Evolutionary conservation across 2,888 invertebrate species (phyloP), one percentile per base, ranked within the genome.

Genomic region (Corbicula japonica): DNA sequence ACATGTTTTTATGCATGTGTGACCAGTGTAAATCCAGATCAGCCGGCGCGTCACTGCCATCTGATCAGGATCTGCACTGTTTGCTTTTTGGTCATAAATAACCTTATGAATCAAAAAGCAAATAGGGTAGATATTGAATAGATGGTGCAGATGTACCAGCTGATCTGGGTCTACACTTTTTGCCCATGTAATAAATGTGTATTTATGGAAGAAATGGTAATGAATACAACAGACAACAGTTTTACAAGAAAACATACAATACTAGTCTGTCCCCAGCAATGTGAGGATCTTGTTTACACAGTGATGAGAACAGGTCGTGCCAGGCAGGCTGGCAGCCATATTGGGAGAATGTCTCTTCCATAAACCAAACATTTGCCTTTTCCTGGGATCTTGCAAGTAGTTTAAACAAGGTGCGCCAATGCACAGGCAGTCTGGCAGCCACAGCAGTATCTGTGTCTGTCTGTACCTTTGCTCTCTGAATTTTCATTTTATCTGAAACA

Each of bases 341-440:
- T 41, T 60, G 34, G 5, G 75, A 75, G 15, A 46, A 69, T 26
- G 66, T 71, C 41, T 68, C 63, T n/a, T 79, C 66, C 12, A 41
- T 44, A 35, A 66, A 79, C 70, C 74, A 70, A 12, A 75, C 12
- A n/a, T 61, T 60, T 46, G 65, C 79, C 26, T 46, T 74, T 30
- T 66, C 58, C 28, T 48, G 35, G 6, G 38, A 38, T 8, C 18
- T 35, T 15, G 10, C 35, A 4, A 79, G 54, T 8, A 54, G 62
- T 50, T 26, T 61, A n/a, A 79, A 70, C 50, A 79, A 44, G 32
- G 54, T 44, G 3, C 34, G 54, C 79, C 79, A 79, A n/a, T 74
- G 44, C 5, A 8, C n/a, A 15, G 76, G 71, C 23, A 76, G 46
- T 41, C 66, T 52, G 4, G 54, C n/a, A n/a, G n/a, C n/a, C n/a